Percentiles rank a stretch among this genome's conserved stretches.
Evolutionary conservation across 2,888 invertebrate species (phyloP).

Genomic region (Pollenia amentaria): DNA sequence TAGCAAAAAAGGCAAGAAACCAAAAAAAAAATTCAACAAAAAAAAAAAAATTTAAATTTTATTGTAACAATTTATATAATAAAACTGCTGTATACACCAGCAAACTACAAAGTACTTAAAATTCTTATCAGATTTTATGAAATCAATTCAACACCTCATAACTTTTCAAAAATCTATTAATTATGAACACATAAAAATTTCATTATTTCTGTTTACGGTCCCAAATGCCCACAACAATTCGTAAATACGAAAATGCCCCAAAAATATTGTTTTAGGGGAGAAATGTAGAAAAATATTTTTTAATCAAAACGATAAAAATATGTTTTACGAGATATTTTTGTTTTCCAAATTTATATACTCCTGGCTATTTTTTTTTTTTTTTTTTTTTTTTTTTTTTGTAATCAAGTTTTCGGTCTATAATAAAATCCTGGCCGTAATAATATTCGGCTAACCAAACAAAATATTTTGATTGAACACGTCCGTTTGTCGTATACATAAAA

Average conservation of each 20-base stretch:
- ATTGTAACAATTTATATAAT: neutral
- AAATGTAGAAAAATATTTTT: constrained; percentile 54
- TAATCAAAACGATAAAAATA: constrained; percentile 77
- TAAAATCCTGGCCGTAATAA: constrained; percentile 61
- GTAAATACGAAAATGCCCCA: neutral
- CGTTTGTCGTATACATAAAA: constrained; percentile 76
- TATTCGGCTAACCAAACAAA: constrained; percentile 75
- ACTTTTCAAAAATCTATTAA: constrained; percentile 69
- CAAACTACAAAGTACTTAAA: constrained; percentile 26
- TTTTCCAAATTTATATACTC: constrained; percentile 27
- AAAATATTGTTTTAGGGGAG: neutral
- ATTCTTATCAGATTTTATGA: constrained; percentile 68
- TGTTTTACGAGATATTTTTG: constrained; percentile 74
- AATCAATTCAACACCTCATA: constrained; percentile 75
- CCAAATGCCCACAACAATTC: constrained; percentile 17
- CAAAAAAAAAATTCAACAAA: no score
- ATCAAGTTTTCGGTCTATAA: constrained; percentile 50
- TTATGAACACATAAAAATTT: constrained; percentile 70
- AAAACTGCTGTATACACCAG: neutral
- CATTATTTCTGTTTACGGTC: constrained; percentile 24
- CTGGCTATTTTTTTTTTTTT: constrained; percentile 1
- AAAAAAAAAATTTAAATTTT: neutral
- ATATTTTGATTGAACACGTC: constrained; percentile 77
- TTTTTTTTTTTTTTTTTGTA: constrained; percentile 42
- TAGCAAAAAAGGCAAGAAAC: no score